Evolutionary conservation across 2,888 invertebrate genomes (phyloP).

Genomic region (Acrocyrtus sp.): DNA sequence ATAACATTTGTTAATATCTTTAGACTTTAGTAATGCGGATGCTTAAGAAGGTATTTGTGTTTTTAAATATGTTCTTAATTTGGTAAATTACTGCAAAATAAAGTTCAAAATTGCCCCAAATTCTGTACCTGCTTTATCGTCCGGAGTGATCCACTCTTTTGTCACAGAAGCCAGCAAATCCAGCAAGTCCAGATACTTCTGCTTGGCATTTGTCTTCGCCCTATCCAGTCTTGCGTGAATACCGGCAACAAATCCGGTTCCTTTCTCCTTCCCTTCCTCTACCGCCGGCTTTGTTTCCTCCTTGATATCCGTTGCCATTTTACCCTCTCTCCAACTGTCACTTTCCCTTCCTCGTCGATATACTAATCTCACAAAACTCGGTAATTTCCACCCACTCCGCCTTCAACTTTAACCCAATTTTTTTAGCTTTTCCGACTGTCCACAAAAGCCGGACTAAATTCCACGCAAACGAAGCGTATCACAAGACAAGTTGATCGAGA

Average conservation of each 20-base stretch:
- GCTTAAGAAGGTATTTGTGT: too few species aligned
- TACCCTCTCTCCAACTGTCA: neutral
- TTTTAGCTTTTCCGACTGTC: neutral
- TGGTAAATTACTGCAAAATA: too few species aligned
- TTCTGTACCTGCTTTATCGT: slow-evolving; percentile 32
- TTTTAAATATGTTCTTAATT: too few species aligned
- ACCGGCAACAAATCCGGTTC: slow-evolving; percentile 26
- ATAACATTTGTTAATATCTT: neutral
- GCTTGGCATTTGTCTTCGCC: slow-evolving; percentile 32
- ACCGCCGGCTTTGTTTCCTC: slow-evolving; percentile 22
- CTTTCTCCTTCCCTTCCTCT: slow-evolving; percentile 30
- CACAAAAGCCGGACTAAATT: neutral
- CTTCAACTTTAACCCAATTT: slow-evolving; percentile 3
- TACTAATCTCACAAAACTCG: neutral
- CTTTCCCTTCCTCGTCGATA: neutral
- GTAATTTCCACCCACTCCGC: neutral
- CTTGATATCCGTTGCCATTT: slow-evolving; percentile 26
- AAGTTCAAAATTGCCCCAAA: too few species aligned
- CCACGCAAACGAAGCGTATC: neutral
- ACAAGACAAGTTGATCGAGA: slow-evolving; percentile 6
- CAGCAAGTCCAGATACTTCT: slow-evolving; percentile 30
- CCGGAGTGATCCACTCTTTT: slow-evolving; percentile 25
- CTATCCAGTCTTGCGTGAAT: slow-evolving; percentile 28
- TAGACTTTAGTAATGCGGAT: too few species aligned
- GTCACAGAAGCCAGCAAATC: slow-evolving; percentile 29